Percentiles rank a stretch among this genome's conserved stretches.
Conservation (phyloP, 2,113 vertebrate species). For the Uria aalge region DNA sequence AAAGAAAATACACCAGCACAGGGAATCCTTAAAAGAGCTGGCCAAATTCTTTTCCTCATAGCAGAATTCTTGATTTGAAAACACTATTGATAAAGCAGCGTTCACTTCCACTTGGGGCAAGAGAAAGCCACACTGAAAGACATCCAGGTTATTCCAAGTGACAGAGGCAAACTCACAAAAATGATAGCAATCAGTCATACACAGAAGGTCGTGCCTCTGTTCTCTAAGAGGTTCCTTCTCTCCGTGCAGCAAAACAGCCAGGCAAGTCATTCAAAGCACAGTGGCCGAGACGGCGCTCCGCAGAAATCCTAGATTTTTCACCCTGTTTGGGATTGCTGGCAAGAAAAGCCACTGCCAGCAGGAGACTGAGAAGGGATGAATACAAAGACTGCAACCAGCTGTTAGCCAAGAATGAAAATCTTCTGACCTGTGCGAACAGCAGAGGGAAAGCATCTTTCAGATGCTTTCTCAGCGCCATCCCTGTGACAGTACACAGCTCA, state of each 20-base stretch:
- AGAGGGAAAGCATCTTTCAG: neutral
- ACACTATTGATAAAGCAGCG: neutral
- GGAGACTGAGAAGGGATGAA: neutral
- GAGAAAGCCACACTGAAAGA: neutral
- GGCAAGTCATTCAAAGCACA: neutral
- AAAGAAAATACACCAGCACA: neutral
- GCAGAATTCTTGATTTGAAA: neutral
- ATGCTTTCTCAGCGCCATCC: accelerated
- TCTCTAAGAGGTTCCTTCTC: neutral
- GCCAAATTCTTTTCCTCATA: neutral
- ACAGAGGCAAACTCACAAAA: neutral
- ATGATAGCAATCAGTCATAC: neutral
- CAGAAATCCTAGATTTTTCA: neutral
- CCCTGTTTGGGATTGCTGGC: neutral
- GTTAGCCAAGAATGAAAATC: neutral
- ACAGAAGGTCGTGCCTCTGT: neutral
- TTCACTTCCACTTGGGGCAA: neutral
- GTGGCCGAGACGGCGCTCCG: accelerated
- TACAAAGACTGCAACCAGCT: neutral
- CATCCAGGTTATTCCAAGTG: neutral
- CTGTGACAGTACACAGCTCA: accelerated
- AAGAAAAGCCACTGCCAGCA: neutral
- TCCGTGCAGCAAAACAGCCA: neutral
- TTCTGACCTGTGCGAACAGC: neutral
- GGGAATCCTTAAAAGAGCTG: neutral